Percentiles rank a stretch among this genome's conserved stretches.
Conservation (phyloP, 1,140 invertebrate species). For the Bradysia coprophila region DNA sequence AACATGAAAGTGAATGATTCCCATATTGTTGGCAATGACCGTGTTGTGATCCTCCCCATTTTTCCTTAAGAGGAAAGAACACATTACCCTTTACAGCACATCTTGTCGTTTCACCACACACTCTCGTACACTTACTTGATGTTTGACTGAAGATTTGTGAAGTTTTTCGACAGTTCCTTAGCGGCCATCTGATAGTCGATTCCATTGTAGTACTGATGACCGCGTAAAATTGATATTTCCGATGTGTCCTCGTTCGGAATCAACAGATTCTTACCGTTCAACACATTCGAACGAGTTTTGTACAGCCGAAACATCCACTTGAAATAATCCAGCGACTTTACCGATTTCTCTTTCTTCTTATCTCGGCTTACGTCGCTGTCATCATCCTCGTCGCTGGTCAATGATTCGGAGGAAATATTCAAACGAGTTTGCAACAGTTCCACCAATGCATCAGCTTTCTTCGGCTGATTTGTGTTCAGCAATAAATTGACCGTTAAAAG, state of each 20-base stretch:
- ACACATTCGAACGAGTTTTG: constrained; percentile 26
- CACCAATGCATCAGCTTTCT: constrained; percentile 17
- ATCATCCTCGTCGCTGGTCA: constrained; percentile 22
- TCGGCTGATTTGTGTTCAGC: constrained; percentile 17
- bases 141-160: constrained; percentile 12
- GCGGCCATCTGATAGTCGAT: constrained; percentile 33
- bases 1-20: constrained; percentile 68
- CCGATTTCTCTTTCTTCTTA: constrained; percentile 8
- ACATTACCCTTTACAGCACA: no score
- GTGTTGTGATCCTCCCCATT: constrained; percentile 25
- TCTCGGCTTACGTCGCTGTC: constrained; percentile 13
- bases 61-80: no score
- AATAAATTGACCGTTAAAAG: constrained; percentile 24
- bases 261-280: constrained; percentile 27
- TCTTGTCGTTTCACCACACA: neutral
- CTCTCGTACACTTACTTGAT: neutral
- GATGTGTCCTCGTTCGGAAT: constrained; percentile 24
- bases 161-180: constrained; percentile 27
- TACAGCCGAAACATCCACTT: constrained; percentile 25
- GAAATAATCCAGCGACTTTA: constrained; percentile 19
- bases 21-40: constrained; percentile 74
- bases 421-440: constrained; percentile 12
- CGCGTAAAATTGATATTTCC: constrained; percentile 23
- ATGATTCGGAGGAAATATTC: constrained; percentile 18
- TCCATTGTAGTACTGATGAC: constrained; percentile 33